phyloP scores from a whole-genome alignment of 2,888 invertebrate genomes.

The Polydrusus pterygomalis region DNA sequence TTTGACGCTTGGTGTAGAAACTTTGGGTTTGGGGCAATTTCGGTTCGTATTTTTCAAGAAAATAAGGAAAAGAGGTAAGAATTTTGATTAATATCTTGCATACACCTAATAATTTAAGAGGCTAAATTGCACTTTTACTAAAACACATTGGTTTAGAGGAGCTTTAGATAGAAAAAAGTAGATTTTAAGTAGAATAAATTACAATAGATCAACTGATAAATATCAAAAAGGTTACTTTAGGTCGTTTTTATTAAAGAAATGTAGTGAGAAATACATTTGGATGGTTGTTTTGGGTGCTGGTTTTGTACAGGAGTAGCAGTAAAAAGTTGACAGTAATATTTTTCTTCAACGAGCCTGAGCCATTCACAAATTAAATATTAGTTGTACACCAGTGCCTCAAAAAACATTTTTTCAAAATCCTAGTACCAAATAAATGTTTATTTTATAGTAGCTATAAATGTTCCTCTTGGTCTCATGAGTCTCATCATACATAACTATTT shows the following conservation, averaged over 20 bases:
- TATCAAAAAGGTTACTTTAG: constrained; percentile 16
- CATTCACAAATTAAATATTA: too few relatives aligned
- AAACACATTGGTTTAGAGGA: constrained; percentile 14
- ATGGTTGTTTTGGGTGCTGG: neutral
- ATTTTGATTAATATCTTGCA: constrained; percentile 8
- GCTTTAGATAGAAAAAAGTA: constrained; percentile 8
- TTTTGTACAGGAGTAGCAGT: neutral
- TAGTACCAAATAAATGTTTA: too few relatives aligned
- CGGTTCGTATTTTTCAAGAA: neutral
- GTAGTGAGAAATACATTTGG: neutral
- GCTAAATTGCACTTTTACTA: constrained; percentile 14
- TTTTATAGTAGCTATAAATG: too few relatives aligned
- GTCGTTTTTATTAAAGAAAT: constrained; percentile 14
- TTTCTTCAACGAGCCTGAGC: neutral
- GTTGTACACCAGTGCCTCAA: too few relatives aligned
- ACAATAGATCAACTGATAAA: constrained; percentile 13
- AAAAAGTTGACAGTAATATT: neutral
- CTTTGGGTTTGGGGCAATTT: neutral
- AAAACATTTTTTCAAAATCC: too few relatives aligned
- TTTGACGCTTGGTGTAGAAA: neutral
- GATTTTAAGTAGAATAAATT: constrained; percentile 14
- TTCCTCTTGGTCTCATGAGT: too few relatives aligned
- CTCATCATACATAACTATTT: too few relatives aligned
- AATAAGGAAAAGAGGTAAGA: constrained; percentile 23
- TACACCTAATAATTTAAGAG: neutral